These are phyloP conservation scores for Sebastes steindachneri DNA, from an alignment of 2,797 vertebrate species.

Conservation along the genomic window DNA sequence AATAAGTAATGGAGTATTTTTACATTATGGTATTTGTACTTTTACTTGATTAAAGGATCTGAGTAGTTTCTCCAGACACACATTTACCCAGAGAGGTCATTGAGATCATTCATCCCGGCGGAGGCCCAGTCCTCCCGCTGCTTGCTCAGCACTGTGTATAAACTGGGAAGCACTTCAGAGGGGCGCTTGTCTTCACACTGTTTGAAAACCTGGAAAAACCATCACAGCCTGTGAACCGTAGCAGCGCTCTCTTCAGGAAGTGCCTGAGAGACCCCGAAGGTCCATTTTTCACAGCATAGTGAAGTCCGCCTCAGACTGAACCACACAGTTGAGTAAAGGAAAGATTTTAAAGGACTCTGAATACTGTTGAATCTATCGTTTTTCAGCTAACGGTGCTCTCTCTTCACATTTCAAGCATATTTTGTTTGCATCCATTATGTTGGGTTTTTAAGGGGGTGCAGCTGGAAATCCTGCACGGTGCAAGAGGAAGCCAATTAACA, in stretches of 20 bases:
- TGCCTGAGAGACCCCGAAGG: slow-evolving; percentile 27
- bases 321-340: neutral
- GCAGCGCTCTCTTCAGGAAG: slow-evolving; percentile 56
- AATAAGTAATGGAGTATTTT: neutral
- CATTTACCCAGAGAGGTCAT: slow-evolving; percentile 22
- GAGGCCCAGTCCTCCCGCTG: slow-evolving; percentile 30
- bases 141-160: slow-evolving; percentile 49
- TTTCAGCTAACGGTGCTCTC: neutral
- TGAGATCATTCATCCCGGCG: slow-evolving; percentile 34
- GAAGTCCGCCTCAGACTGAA: slow-evolving; percentile 5
- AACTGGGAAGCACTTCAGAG: slow-evolving; percentile 66
- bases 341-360: neutral
- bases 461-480: slow-evolving; percentile 11
- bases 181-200: slow-evolving; percentile 33
- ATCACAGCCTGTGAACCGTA: slow-evolving; percentile 57
- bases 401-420: neutral
- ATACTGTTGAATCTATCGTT: neutral
- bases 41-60: neutral
- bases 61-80: neutral
- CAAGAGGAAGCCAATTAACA: slow-evolving; percentile 22
- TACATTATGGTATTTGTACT: neutral
- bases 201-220: slow-evolving; percentile 75
- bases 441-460: slow-evolving; percentile 17
- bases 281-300: slow-evolving; percentile 52
- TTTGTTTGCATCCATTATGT: neutral